phyloP scores from a whole-genome alignment of 2,797 vertebrate genomes.

The Poecile montanus region DNA sequence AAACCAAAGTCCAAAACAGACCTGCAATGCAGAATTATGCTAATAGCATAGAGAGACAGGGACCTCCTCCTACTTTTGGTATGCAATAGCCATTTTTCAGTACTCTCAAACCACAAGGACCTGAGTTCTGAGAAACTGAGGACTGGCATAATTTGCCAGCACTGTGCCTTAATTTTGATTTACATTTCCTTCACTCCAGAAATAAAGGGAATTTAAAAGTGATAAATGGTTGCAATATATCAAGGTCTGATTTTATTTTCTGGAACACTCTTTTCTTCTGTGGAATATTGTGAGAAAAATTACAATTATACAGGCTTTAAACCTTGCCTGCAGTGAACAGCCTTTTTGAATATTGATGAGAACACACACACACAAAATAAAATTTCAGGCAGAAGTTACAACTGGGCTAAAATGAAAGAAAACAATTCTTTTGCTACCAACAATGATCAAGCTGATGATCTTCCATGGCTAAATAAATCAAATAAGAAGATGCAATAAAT shows the following conservation, averaged over 20 bases:
- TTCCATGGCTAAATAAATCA: not conserved
- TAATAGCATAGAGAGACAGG: not conserved
- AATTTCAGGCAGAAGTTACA: not conserved
- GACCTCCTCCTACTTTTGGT: not conserved
- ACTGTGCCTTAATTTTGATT: not conserved
- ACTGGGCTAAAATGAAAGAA: not conserved
- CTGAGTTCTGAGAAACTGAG: not conserved
- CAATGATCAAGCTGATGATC: not conserved
- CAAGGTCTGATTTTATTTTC: not conserved
- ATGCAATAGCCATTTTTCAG: not conserved
- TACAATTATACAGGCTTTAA: not conserved
- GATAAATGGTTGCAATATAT: not conserved
- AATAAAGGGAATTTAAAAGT: not conserved
- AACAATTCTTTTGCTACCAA: not conserved
- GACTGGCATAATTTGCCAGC: not conserved
- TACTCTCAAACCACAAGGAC: not conserved
- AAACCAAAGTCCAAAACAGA: not conserved
- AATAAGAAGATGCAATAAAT: not conserved
- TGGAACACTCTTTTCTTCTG: not conserved
- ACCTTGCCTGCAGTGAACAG: conserved; percentile 16
- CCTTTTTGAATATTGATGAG: conserved; percentile 32
- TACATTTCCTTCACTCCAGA: not conserved
- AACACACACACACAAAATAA: not conserved
- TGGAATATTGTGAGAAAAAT: conserved; percentile 14
- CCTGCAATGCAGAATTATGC: not conserved